Conservation (phyloP, 2,888 invertebrate species). For the Heliconius aoede region DNA sequence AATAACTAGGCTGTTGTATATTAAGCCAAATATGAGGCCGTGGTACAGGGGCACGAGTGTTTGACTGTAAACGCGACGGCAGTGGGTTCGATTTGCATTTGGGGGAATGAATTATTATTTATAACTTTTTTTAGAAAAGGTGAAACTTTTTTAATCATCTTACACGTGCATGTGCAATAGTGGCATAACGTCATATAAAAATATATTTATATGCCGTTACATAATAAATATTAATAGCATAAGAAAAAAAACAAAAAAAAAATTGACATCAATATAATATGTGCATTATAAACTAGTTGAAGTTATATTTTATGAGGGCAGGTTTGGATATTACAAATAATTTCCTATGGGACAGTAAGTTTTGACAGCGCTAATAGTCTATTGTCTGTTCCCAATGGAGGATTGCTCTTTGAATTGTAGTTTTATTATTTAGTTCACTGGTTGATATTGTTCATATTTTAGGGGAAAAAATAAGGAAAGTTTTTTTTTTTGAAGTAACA, state of each 20-base stretch:
- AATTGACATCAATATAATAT: slow-evolving; percentile 23
- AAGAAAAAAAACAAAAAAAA: not conserved
- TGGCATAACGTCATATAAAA: too few relatives aligned
- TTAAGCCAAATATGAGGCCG: too few relatives aligned
- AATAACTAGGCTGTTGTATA: too few relatives aligned
- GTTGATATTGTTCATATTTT: not conserved
- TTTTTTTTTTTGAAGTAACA: not conserved
- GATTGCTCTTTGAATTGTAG: slow-evolving; percentile 8
- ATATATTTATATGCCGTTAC: not conserved
- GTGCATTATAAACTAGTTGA: slow-evolving; percentile 27
- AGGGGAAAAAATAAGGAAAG: not conserved
- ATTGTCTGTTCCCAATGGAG: slow-evolving; percentile 36
- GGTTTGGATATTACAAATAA: slow-evolving; percentile 39
- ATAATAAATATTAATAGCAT: not conserved
- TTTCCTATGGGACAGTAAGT: slow-evolving; percentile 39
- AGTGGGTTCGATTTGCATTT: too few relatives aligned
- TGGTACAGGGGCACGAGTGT: too few relatives aligned
- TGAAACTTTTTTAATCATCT: too few relatives aligned
- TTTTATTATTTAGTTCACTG: slow-evolving; percentile 15
- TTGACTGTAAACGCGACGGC: too few relatives aligned
- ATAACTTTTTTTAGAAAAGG: too few relatives aligned
- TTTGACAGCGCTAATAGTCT: slow-evolving; percentile 47
- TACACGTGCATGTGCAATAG: too few relatives aligned
- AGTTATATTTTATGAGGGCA: slow-evolving; percentile 40
- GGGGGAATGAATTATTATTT: too few relatives aligned